phyloP scores from a whole-genome alignment of 2,797 vertebrate species.

The Anguilla megastoma region DNA sequence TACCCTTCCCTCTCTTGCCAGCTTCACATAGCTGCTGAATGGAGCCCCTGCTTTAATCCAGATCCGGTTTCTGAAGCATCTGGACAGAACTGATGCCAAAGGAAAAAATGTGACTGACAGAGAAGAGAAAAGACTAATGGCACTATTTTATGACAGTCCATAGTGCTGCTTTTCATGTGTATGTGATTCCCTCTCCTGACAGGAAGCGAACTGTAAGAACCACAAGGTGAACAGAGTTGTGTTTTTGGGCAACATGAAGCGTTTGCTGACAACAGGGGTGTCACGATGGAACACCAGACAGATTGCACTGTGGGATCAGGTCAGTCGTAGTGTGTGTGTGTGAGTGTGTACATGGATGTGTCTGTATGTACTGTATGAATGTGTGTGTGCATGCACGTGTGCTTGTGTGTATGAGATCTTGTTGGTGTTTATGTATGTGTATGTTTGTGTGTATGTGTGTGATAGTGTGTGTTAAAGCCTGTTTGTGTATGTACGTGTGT shows the following conservation, averaged over 20 bases:
- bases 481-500: background rate
- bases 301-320: conserved; percentile 98
- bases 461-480: background rate
- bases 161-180: background rate
- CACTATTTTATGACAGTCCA: background rate
- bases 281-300: conserved; percentile 98
- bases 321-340: conserved; percentile 59
- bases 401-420: background rate
- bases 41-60: background rate
- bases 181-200: conserved; percentile 39
- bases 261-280: conserved; percentile 91
- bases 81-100: background rate
- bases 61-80: background rate
- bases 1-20: no score
- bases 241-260: conserved; percentile 92
- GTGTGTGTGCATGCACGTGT: background rate
- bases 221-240: conserved; percentile 94
- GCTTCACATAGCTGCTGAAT: background rate
- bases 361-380: background rate
- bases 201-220: conserved; percentile 95
- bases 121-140: background rate
- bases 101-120: background rate
- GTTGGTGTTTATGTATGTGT: background rate
- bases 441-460: background rate
- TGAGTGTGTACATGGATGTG: background rate